phyloP scores from a whole-genome alignment of 1,140 invertebrate species.

The Zaprionus inermis region DNA sequence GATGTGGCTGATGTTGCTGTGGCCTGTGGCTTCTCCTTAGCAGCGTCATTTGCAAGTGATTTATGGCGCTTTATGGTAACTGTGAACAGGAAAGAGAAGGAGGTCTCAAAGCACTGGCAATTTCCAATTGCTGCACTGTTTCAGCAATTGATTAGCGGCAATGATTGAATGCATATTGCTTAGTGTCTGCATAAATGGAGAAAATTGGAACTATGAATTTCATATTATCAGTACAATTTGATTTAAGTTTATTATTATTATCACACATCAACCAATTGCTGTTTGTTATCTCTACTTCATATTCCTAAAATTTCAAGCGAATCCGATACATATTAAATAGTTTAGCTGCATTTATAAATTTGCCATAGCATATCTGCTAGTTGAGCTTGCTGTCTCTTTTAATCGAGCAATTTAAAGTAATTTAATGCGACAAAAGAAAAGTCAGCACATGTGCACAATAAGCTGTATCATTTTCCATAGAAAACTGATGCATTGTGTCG shows the following conservation, averaged over 20 bases:
- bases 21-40: conserved; percentile 42
- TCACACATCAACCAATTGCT: too few relatives aligned
- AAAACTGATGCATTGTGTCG: conserved; percentile 29
- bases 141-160: conserved; percentile 68
- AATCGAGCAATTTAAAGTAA: conserved; percentile 27
- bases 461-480: conserved; percentile 13
- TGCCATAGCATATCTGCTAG: background rate
- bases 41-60: conserved; percentile 77
- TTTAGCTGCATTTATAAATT: background rate
- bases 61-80: conserved; percentile 63
- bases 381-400: background rate
- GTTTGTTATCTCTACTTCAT: background rate
- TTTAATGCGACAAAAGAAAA: background rate
- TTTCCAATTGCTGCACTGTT: conserved; percentile 59
- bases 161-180: conserved; percentile 74
- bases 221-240: background rate
- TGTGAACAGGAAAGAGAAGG: background rate
- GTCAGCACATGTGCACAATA: conserved; percentile 12
- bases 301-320: background rate
- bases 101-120: conserved; percentile 20
- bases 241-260: background rate
- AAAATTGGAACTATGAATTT: background rate
- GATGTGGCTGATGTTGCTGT: conserved; percentile 25
- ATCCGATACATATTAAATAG: background rate
- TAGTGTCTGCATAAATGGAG: conserved; percentile 30